These are phyloP conservation scores for Hemiscyllium ocellatum DNA, from an alignment of 2,113 vertebrate species.

Conservation along the genomic window DNA sequence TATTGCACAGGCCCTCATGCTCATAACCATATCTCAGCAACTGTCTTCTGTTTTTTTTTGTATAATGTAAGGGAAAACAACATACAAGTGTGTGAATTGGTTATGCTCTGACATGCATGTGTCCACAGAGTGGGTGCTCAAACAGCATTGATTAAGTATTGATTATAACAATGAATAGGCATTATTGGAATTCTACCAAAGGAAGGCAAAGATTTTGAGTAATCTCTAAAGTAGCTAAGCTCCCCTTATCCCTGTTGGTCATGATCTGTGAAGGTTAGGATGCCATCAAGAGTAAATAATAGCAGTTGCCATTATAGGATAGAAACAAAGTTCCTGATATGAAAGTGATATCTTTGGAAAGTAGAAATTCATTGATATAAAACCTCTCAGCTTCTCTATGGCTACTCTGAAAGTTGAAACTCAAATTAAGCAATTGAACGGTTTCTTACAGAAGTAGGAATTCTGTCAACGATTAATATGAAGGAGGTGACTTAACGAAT, in stretches of 20 bases:
- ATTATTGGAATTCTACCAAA: background rate
- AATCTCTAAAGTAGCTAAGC: background rate
- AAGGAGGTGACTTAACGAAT: background rate
- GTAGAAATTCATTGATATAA: too few relatives aligned
- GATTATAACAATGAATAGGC: background rate
- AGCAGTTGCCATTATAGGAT: background rate
- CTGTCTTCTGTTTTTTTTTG: background rate
- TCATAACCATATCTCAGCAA: background rate
- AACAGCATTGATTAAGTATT: background rate
- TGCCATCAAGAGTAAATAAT: background rate
- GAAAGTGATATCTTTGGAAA: too few relatives aligned
- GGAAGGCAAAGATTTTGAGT: background rate
- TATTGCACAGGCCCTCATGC: background rate
- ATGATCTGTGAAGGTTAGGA: background rate
- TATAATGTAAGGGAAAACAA: background rate
- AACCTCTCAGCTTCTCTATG: too few relatives aligned
- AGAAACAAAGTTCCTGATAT: background rate
- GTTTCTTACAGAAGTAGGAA: too few relatives aligned
- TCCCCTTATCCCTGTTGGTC: background rate
- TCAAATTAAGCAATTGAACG: too few relatives aligned
- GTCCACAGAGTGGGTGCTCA: background rate
- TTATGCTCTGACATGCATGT: background rate
- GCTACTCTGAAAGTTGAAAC: too few relatives aligned
- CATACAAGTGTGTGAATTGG: background rate
- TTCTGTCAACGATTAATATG: too few relatives aligned